A percentile compares a stretch with the other conserved stretches of the same genome.
These are phyloP conservation scores for Drosophila nebulosa DNA, from an alignment of 1,140 invertebrate species.

Conservation along the genomic window DNA sequence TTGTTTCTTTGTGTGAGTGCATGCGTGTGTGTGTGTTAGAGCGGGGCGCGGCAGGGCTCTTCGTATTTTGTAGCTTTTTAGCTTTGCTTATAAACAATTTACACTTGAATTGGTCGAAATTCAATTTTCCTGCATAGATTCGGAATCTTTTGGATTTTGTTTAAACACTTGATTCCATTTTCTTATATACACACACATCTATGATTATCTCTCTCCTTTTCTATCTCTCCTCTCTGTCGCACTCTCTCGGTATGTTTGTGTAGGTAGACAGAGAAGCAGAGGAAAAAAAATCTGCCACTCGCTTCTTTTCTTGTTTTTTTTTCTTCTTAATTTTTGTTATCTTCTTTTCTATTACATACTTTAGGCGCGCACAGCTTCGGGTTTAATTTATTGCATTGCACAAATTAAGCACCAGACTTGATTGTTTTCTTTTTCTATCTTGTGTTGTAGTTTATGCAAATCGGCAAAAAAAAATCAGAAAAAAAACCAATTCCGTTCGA, in stretches of 20 bases:
- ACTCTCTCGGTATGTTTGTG: slow-evolving; percentile 60
- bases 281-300: slow-evolving; percentile 71
- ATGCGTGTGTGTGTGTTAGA: slow-evolving; percentile 38
- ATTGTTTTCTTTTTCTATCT: slow-evolving; percentile 33
- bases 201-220: slow-evolving; percentile 44
- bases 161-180: slow-evolving; percentile 18
- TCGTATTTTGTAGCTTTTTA: slow-evolving; percentile 34
- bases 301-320: slow-evolving; percentile 48
- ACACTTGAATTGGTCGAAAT: slow-evolving; percentile 17
- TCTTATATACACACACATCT: slow-evolving; percentile 42
- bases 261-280: slow-evolving; percentile 61
- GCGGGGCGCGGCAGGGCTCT: slow-evolving; percentile 65
- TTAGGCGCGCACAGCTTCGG: slow-evolving; percentile 47
- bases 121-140: slow-evolving; percentile 6
- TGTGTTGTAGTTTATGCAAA: slow-evolving; percentile 52
- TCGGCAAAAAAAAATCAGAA: slow-evolving; percentile 48
- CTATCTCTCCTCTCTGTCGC: not conserved
- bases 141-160: not conserved
- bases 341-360: slow-evolving; percentile 46
- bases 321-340: slow-evolving; percentile 29
- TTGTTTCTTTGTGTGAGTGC: slow-evolving; percentile 9
- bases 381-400: slow-evolving; percentile 46
- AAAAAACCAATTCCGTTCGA: slow-evolving; percentile 4
- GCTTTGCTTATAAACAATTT: slow-evolving; percentile 38
- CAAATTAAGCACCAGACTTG: slow-evolving; percentile 54